phyloP scores from a whole-genome alignment of 2,797 vertebrate species.

The Danio kyathit region DNA sequence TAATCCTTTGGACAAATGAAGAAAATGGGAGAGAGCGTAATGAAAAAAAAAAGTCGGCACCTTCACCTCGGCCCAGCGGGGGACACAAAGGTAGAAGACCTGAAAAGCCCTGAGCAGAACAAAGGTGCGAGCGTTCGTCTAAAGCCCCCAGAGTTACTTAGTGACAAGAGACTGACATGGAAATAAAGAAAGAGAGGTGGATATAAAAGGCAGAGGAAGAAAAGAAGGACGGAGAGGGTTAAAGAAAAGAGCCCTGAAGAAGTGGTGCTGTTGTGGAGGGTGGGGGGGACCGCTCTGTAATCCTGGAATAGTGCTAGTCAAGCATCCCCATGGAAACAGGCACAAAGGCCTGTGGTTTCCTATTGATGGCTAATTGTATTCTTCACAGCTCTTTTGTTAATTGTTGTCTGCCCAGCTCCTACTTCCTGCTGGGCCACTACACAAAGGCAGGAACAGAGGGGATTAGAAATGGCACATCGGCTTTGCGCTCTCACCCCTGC shows the following conservation, averaged over 20 bases:
- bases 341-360: slow-evolving; percentile 88
- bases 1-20: slow-evolving; percentile 57
- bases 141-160: slow-evolving; percentile 62
- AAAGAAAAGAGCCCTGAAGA: slow-evolving; percentile 51
- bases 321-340: slow-evolving; percentile 85
- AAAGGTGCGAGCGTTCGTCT: slow-evolving; percentile 60
- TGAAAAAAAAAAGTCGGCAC: slow-evolving; percentile 54
- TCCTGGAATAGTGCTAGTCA: slow-evolving; percentile 84
- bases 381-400: slow-evolving; percentile 91
- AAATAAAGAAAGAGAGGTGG: slow-evolving; percentile 62
- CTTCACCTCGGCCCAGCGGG: slow-evolving; percentile 64
- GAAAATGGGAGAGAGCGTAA: neutral
- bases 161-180: slow-evolving; percentile 63
- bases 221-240: slow-evolving; percentile 57
- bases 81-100: slow-evolving; percentile 68
- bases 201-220: slow-evolving; percentile 42
- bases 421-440: slow-evolving; percentile 88
- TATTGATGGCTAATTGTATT: slow-evolving; percentile 91
- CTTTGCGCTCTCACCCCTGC: slow-evolving; percentile 69
- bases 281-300: slow-evolving; percentile 79
- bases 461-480: slow-evolving; percentile 86
- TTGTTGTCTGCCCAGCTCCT: slow-evolving; percentile 89
- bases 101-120: slow-evolving; percentile 64
- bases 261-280: slow-evolving; percentile 64
- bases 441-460: slow-evolving; percentile 88